These are phyloP conservation scores for Bedellia somnulentella DNA, from an alignment of 2,888 invertebrate species.

Conservation along the genomic window DNA sequence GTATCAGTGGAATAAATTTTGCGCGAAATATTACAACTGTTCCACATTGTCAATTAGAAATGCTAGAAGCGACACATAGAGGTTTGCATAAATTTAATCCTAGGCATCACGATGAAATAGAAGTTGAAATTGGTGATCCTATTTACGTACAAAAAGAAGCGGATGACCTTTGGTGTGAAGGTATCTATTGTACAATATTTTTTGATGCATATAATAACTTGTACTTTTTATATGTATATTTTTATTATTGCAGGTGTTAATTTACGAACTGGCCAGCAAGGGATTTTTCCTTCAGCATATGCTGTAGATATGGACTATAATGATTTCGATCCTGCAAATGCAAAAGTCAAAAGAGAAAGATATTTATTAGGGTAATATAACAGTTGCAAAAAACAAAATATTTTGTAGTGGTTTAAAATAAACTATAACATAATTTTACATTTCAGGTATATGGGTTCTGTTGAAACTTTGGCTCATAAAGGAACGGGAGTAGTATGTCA, in stretches of 20 bases:
- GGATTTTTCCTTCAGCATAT: constrained; percentile 96
- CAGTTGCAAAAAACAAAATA: background rate
- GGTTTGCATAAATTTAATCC: constrained; percentile 96
- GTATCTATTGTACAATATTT: constrained; percentile 38
- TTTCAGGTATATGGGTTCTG: constrained; percentile 83
- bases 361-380: constrained; percentile 73
- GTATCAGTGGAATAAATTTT: constrained; percentile 55
- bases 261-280: constrained; percentile 87
- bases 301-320: constrained; percentile 96
- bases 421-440: too few species aligned
- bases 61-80: constrained; percentile 92
- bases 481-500: constrained; percentile 95
- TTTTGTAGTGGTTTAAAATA: background rate
- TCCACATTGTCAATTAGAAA: constrained; percentile 78
- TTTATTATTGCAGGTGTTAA: constrained; percentile 75
- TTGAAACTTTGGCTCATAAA: constrained; percentile 94
- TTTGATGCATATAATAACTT: background rate
- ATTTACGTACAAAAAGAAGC: constrained; percentile 95
- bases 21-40: constrained; percentile 69
- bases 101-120: constrained; percentile 92
- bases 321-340: constrained; percentile 88
- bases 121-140: constrained; percentile 96
- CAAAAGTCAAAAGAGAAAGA: constrained; percentile 82
- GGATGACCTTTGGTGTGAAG: constrained; percentile 98
- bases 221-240: background rate